Evolutionary conservation across 2,888 invertebrate genomes (phyloP).

Genomic region (Pollenia angustigena): DNA sequence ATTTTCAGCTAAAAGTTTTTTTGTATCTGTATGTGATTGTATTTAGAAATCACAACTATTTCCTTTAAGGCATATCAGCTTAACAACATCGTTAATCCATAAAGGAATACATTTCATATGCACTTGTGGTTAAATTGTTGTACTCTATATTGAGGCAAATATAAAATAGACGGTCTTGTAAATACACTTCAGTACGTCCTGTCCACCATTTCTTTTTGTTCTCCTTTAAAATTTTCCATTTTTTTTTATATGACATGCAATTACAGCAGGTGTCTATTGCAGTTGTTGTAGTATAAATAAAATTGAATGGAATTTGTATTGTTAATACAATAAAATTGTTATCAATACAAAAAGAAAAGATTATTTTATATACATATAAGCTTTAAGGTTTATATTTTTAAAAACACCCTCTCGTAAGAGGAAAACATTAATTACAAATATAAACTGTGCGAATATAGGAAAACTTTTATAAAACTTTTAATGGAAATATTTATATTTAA

Average conservation of each 20-base stretch:
- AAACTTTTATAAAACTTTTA: too few species aligned
- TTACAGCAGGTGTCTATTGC: constrained; percentile 69
- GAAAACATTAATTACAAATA: too few species aligned
- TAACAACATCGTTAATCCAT: constrained; percentile 58
- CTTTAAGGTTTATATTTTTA: background rate
- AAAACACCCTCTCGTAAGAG: too few species aligned
- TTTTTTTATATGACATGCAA: constrained; percentile 61
- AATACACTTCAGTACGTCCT: background rate
- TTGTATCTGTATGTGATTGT: background rate
- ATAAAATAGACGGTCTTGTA: background rate
- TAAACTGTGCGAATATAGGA: too few species aligned
- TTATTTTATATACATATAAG: background rate
- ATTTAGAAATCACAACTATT: constrained; percentile 45
- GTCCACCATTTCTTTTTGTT: background rate
- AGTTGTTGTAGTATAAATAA: constrained; percentile 21
- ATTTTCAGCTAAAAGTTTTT: background rate
- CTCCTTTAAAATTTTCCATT: background rate
- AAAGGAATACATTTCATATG: constrained; percentile 52
- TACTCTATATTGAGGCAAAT: background rate
- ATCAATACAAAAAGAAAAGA: background rate
- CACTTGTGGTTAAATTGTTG: background rate
- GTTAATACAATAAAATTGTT: background rate
- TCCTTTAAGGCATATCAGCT: constrained; percentile 67
- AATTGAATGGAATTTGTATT: background rate
- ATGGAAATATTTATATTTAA: too few species aligned